Evolutionary conservation across 1,140 invertebrate genomes (phyloP), one percentile per base, ranked within the genome.

Genomic region (Berghia stephanieae): DNA sequence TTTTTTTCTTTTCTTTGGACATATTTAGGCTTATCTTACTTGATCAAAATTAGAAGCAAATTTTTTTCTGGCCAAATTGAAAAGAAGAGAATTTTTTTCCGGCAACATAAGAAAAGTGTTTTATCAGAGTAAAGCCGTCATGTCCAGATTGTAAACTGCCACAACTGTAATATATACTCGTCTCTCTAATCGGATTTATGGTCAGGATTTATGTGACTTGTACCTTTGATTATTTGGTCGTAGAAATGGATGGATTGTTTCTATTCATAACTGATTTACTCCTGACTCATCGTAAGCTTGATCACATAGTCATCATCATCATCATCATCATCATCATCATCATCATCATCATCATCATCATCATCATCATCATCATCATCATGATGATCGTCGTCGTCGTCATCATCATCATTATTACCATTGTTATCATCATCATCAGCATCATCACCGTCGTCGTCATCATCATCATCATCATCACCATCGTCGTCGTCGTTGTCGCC

Each of bases 321-420:
- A n/a, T 36, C 68, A 1, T 43, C 31, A 44, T 44, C 60, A 31
- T n/a, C 68, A 21, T 71, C 31, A 44, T 43, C 68, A 2, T 43
- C 31, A 44, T 71, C 31, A 44, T 44, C 68, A 31, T 71, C 68
- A 44, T 71, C 68, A 31, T 44, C 68, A 44, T 43, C 68, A 44
- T 71, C 31, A n/a, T n/a, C 31, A 44, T 71, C 68, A 44, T 44
- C 2, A 2, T 44, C 68, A 44, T 71, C 68, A 44, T 38, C 68
- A 44, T 2, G 24, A 44, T 71, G 24, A 44, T 71, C 68, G 31
- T 44, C 60, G 27, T 66, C 60, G 27, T 66, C 60, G 27, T 66
- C 60, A 31, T 66, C 60, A 31, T 66, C 60, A 31, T 66, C 60
- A 31, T 66, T 31, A 31, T 66, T 31, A 16, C 34, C 60, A 31